Percentiles rank a stretch among this genome's conserved stretches.
Conservation (phyloP, 2,797 vertebrate genomes). For the Delichon dasypus region DNA sequence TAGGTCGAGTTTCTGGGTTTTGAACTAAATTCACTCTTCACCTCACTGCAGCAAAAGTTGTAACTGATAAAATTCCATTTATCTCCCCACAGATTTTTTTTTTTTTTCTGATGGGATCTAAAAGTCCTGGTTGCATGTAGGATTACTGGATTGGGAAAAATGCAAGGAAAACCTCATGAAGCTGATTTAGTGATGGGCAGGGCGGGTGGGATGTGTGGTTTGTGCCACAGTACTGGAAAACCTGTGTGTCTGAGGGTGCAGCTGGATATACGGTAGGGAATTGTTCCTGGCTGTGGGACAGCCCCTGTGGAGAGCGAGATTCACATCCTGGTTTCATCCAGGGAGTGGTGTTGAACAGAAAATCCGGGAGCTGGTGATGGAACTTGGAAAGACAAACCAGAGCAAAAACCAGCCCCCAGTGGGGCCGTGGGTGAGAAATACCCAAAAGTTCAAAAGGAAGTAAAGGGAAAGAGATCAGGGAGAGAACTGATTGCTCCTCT, state of each 20-base stretch:
- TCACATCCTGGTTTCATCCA: not conserved
- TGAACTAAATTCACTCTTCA: not conserved
- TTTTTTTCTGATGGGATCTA: not conserved
- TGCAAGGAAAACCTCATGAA: fast-evolving
- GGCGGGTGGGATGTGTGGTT: not conserved
- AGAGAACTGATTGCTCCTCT: not conserved
- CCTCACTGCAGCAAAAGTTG: not conserved
- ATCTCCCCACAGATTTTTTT: not conserved
- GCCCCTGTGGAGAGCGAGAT: not conserved
- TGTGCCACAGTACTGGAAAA: not conserved
- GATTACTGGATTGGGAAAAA: not conserved
- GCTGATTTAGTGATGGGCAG: not conserved
- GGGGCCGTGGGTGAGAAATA: not conserved
- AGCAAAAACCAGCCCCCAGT: fast-evolving
- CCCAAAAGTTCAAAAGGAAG: not conserved
- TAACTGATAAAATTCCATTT: not conserved
- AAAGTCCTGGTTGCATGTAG: not conserved
- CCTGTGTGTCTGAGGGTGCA: fast-evolving
- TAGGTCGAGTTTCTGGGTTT: fast-evolving
- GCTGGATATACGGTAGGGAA: fast-evolving
- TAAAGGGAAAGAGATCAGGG: not conserved
- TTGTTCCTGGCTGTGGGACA: not conserved
- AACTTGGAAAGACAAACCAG: not conserved
- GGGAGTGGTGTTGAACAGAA: not conserved
- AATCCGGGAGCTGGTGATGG: fast-evolving